phyloP scores from a whole-genome alignment of 1,140 invertebrate genomes.

The Panonychus citri region DNA sequence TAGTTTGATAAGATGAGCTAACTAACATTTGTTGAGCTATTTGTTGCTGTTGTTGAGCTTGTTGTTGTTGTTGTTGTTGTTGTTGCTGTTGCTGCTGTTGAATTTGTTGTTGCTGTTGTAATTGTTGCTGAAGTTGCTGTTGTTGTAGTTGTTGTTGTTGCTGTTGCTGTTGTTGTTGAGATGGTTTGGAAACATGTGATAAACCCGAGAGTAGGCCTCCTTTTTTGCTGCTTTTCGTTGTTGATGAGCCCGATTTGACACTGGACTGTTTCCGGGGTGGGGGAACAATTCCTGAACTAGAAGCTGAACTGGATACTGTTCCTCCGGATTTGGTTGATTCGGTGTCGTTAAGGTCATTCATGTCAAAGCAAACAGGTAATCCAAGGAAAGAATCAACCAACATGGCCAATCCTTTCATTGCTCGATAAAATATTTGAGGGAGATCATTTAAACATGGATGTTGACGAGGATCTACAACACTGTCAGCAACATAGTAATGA shows the following conservation, averaged over 20 bases:
- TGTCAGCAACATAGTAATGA: conserved; percentile 29
- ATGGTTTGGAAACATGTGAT: background rate
- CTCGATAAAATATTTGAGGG: conserved; percentile 72
- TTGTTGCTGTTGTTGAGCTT: background rate
- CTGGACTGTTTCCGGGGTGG: background rate
- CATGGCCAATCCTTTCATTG: conserved; percentile 71
- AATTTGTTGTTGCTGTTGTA: background rate
- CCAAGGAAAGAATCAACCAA: conserved; percentile 88
- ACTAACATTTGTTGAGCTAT: background rate
- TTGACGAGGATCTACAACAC: conserved; percentile 52
- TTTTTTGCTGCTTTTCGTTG: background rate
- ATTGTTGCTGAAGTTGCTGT: background rate
- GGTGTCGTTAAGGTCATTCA: background rate
- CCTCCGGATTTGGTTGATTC: background rate
- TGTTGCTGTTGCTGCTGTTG: background rate
- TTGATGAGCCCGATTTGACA: background rate
- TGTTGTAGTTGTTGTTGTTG: background rate
- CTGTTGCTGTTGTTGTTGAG: background rate
- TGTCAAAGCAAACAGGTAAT: background rate
- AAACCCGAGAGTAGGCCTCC: background rate
- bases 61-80: background rate
- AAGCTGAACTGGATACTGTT: background rate
- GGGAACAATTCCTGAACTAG: background rate
- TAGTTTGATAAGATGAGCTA: background rate
- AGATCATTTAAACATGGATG: conserved; percentile 68